Evolutionary conservation across 1,140 invertebrate genomes (phyloP), one percentile per base, ranked within the genome.

Genomic region (Apolygus lucorum): DNA sequence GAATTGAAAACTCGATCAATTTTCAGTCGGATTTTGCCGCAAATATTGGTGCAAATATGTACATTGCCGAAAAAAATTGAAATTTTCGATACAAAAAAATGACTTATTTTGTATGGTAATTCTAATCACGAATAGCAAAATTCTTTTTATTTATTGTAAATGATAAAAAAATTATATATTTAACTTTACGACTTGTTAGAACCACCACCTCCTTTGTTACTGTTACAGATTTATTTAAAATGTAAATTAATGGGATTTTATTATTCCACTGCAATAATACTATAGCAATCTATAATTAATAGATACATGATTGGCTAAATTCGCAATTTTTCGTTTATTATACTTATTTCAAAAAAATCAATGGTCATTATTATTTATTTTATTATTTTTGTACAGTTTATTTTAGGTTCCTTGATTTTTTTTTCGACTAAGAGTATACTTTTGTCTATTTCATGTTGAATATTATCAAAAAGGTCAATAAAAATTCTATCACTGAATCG

Each of bases 391-490:
- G 34, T 42, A 42, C 34, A 42, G 34, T 42, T 42, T 42, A 42
- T 17, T 42, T 8, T 42, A 42, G 34, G 34, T 42, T 42, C 34
- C 34, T 42, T 42, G 17, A 42, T 42, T 42, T 42, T 42, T 17
- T 42, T 42, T 17, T 8, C 54, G 59, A 11, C 27, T 29, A 4
- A 65, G 29, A 65, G 24, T 65, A 65, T 65, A 22, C 25, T 8
- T 8, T 22, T 63, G 13, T 22, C 21, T 63, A 63, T 22, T 22
- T 63, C 29, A 65, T 65, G 63, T 21, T 65, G 22, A 27, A 28
- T 27, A 65, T 64, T 64, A 64, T 28, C 28, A 64, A 26, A 26
- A 29, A n/a, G 29, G 29, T 65, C 63, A 65, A 27, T 65, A 22
- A 28, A 65, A 65, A 27, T 65, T 28, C 24, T 26, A 64, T 64